phyloP scores from a whole-genome alignment of 2,113 vertebrate species.

The Crocuta crocuta region DNA sequence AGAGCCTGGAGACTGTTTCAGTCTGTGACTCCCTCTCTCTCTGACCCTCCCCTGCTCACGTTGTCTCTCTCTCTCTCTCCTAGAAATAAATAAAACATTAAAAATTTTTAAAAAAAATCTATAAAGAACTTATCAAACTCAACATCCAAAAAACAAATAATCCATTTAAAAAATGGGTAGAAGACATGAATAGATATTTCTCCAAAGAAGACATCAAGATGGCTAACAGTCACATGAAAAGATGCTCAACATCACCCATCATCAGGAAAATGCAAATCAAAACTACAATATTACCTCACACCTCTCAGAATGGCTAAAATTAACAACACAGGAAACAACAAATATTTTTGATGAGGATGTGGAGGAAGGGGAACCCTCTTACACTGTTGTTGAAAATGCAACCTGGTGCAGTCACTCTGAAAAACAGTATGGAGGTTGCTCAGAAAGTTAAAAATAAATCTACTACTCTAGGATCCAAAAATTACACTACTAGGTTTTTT shows the following conservation, averaged over 20 bases:
- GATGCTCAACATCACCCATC: neutral
- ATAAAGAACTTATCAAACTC: neutral
- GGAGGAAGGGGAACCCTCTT: neutral
- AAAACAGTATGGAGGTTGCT: neutral
- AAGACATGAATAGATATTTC: neutral
- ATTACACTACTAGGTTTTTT: neutral
- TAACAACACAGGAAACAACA: no score
- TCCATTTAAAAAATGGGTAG: neutral
- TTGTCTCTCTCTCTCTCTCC: no score
- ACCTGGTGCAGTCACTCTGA: neutral
- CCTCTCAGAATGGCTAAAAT: neutral
- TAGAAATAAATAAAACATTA: no score
- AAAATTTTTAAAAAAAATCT: no score
- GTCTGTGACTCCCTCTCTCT: no score
- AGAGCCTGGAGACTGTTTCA: no score
- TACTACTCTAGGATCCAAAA: neutral
- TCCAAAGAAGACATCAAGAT: neutral
- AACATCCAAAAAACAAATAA: neutral
- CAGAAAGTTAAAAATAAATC: neutral
- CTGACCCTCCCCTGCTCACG: no score
- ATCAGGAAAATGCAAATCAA: neutral
- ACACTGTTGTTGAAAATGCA: neutral
- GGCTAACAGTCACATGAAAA: neutral
- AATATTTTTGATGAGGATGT: no score
- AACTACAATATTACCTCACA: neutral